Percentiles rank a stretch among this genome's conserved stretches.
Conservation (phyloP, 2,888 invertebrate genomes). For the Geophilus truncorum region DNA sequence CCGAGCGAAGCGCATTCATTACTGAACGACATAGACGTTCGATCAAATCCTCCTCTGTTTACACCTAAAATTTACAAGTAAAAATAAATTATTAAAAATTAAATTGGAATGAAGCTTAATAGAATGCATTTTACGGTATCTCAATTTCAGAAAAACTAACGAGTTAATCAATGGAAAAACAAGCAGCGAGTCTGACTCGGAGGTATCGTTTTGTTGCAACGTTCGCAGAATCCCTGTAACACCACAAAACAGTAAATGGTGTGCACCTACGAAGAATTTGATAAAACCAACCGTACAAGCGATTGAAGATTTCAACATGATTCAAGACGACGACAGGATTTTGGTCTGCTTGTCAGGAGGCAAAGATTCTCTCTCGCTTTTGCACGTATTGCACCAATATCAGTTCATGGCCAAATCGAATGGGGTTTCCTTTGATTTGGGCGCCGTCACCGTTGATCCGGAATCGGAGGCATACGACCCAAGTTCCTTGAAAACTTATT, state of each 20-base stretch:
- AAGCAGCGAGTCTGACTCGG: background rate
- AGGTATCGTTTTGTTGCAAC: background rate
- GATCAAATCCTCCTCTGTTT: background rate
- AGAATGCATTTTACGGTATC: too few species aligned
- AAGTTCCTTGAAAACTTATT: constrained; percentile 65
- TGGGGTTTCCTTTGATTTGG: constrained; percentile 65
- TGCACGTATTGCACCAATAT: constrained; percentile 79
- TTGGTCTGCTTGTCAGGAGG: constrained; percentile 80
- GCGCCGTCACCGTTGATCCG: constrained; percentile 71
- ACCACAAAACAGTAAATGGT: constrained; percentile 55
- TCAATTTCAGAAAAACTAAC: background rate
- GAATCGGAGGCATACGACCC: constrained; percentile 59
- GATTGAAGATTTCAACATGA: constrained; percentile 75
- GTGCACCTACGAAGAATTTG: constrained; percentile 69
- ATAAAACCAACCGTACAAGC: constrained; percentile 80
- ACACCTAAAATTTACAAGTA: constrained; percentile 18
- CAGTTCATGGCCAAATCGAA: constrained; percentile 69
- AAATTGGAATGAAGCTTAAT: background rate
- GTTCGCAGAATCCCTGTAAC: background rate
- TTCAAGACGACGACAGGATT: constrained; percentile 72
- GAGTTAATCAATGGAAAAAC: background rate
- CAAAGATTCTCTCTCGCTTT: constrained; percentile 72
- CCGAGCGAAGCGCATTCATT: constrained; percentile 79
- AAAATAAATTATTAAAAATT: background rate
- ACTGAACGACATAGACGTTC: constrained; percentile 44